phyloP scores from a whole-genome alignment of 1,140 invertebrate genomes.

The Camponotus floridanus region DNA sequence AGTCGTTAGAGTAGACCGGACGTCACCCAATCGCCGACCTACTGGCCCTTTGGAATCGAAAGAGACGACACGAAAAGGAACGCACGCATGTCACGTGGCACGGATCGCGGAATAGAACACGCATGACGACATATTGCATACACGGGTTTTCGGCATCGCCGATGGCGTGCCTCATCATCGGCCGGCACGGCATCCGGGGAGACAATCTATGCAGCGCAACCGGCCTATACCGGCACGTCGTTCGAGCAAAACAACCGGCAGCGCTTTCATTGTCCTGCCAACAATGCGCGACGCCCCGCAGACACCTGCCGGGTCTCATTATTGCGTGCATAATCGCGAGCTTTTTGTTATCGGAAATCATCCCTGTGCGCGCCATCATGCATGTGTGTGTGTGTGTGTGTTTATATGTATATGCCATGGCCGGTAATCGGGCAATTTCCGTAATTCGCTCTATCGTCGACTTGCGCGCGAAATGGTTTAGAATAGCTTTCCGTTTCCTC shows the following conservation, averaged over 20 bases:
- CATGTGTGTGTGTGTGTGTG: too few species aligned
- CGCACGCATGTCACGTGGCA: slow-evolving; percentile 66
- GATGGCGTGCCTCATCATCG: slow-evolving; percentile 73
- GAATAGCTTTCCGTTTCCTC: slow-evolving; percentile 9
- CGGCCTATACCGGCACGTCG: slow-evolving; percentile 48
- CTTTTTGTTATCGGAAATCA: slow-evolving; percentile 81
- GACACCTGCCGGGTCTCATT: slow-evolving; percentile 83
- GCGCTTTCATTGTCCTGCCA: slow-evolving; percentile 79
- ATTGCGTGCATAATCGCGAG: slow-evolving; percentile 80
- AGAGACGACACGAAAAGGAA: slow-evolving; percentile 39
- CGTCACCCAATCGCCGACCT: slow-evolving; percentile 47
- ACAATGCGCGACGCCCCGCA: slow-evolving; percentile 71
- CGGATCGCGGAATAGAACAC: slow-evolving; percentile 60
- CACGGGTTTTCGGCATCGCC: slow-evolving; percentile 67
- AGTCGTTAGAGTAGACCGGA: slow-evolving; percentile 17
- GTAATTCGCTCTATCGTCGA: slow-evolving; percentile 59
- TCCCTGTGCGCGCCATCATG: slow-evolving; percentile 24
- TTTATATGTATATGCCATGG: background rate
- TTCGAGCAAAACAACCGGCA: slow-evolving; percentile 73
- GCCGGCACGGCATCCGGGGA: slow-evolving; percentile 64
- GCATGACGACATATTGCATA: slow-evolving; percentile 82
- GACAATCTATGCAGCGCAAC: slow-evolving; percentile 70
- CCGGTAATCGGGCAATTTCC: slow-evolving; percentile 74
- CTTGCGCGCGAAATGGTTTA: slow-evolving; percentile 33
- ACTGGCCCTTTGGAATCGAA: slow-evolving; percentile 46